Evolutionary conservation across 1,140 invertebrate species (phyloP).

Genomic region (Nixonia krombeini): DNA sequence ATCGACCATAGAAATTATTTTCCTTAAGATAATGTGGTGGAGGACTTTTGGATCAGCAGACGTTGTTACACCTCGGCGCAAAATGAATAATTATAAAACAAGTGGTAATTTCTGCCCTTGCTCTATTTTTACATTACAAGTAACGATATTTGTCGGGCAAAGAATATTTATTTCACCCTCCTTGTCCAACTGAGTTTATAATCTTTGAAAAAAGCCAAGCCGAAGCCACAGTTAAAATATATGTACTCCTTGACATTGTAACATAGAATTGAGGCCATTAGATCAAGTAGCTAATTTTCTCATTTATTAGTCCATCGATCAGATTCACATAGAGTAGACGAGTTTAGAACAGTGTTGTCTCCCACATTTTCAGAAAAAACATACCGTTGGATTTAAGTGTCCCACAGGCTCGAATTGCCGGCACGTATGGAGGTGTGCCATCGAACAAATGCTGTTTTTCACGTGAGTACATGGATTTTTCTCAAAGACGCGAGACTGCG

Average conservation of each 20-base stretch:
- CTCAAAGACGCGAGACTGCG: too few relatives aligned
- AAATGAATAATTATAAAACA: too few relatives aligned
- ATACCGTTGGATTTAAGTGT: slow-evolving; percentile 96
- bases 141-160: too few relatives aligned
- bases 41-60: too few relatives aligned
- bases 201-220: neutral
- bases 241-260: neutral
- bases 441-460: slow-evolving; percentile 97
- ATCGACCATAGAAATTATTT: slow-evolving; percentile 3
- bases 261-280: neutral
- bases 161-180: slow-evolving; percentile 1
- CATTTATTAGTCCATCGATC: neutral
- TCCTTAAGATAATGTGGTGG: neutral
- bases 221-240: neutral
- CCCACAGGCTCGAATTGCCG: slow-evolving; percentile 89
- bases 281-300: neutral
- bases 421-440: slow-evolving; percentile 95
- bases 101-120: too few relatives aligned
- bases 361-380: slow-evolving; percentile 87
- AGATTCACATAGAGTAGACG: slow-evolving; percentile 29
- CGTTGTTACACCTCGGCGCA: too few relatives aligned
- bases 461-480: slow-evolving; percentile 81
- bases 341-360: slow-evolving; percentile 53
- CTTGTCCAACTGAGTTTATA: slow-evolving; percentile 2
- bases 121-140: too few relatives aligned